Evolutionary conservation across 2,797 vertebrate genomes (phyloP), one percentile per base, ranked within the genome.

Genomic region (Diplodus puntazzo): DNA sequence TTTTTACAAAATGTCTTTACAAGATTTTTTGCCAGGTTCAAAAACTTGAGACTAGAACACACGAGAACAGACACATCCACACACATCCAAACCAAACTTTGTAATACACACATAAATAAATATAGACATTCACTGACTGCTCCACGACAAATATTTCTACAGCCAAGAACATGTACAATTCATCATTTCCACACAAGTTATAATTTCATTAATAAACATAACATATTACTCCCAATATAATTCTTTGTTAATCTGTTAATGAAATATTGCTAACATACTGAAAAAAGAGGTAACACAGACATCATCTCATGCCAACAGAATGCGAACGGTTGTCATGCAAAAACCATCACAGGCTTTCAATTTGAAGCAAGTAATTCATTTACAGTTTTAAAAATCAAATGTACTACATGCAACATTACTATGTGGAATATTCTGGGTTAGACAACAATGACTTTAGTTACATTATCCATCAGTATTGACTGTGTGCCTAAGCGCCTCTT

Each of bases 51-150:
- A 92, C 92, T 90, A 93, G 74, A 93, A 91, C 92, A 93, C 92
- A 94, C 89, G 92, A 77, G 80, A 93, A 92, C 82, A 89, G 82
- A 80, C 91, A 94, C 88, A 93, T 92, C 92, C 93, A 92, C 93
- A 84, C 89, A 96, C 94, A 95, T 88, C 75, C 94, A 95, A 95
- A 95, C 87, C 92, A 94, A 94, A 92, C 82, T 92, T 90, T 95
- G 94, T 93, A 96, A 95, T 95, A 97, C 96, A 96, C 95, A 97
- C 93, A 97, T 96, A 97, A 98, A 98, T 98, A 99, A 98, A 98
- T 98, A 99, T 92, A 93, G 95, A 95, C 92, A 96, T 96, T 95
- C 94, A 96, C 90, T 94, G 96, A 96, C 89, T 95, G 94, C 88
- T 92, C 88, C 89, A 94, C 92, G 83, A 95, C 95, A 92, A 90